A percentile compares a stretch with the other conserved stretches of the same genome.
These are phyloP conservation scores for Brachystomella parvula DNA, from an alignment of 1,140 invertebrate genomes.

Conservation along the genomic window DNA sequence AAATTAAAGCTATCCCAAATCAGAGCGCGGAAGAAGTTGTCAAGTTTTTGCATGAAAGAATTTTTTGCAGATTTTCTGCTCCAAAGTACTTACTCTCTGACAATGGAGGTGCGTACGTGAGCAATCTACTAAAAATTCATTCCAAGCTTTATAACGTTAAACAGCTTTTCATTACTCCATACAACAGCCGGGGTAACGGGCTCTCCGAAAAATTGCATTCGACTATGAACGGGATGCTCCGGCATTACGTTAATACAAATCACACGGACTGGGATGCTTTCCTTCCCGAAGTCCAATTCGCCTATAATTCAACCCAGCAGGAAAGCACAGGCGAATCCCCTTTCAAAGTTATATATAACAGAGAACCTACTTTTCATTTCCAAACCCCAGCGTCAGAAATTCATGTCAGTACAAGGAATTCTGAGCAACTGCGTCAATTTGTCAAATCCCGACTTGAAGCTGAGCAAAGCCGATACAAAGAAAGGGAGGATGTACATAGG, in stretches of 20 bases:
- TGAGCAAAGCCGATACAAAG: background rate
- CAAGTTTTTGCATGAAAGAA: slow-evolving; percentile 5
- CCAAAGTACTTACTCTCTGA: slow-evolving; percentile 8
- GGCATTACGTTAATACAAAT: background rate
- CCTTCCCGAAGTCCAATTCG: slow-evolving; percentile 11
- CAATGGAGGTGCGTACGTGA: background rate
- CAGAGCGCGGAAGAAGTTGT: background rate
- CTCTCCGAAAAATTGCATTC: background rate
- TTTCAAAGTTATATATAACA: background rate
- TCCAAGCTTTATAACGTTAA: background rate
- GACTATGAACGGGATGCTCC: background rate
- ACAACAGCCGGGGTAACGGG: background rate
- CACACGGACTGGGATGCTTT: slow-evolving; percentile 11
- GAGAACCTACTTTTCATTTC: slow-evolving; percentile 3
- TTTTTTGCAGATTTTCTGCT: background rate
- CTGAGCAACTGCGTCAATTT: background rate
- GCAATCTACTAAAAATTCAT: background rate
- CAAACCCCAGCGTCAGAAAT: background rate
- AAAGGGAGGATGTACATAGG: background rate
- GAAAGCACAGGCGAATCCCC: background rate
- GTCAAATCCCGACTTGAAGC: background rate
- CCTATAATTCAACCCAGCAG: background rate
- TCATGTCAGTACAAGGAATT: background rate
- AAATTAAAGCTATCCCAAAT: background rate
- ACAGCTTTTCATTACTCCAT: slow-evolving; percentile 1